Evolutionary conservation across 2,797 vertebrate genomes (phyloP).

Genomic region (Balearica regulorum): DNA sequence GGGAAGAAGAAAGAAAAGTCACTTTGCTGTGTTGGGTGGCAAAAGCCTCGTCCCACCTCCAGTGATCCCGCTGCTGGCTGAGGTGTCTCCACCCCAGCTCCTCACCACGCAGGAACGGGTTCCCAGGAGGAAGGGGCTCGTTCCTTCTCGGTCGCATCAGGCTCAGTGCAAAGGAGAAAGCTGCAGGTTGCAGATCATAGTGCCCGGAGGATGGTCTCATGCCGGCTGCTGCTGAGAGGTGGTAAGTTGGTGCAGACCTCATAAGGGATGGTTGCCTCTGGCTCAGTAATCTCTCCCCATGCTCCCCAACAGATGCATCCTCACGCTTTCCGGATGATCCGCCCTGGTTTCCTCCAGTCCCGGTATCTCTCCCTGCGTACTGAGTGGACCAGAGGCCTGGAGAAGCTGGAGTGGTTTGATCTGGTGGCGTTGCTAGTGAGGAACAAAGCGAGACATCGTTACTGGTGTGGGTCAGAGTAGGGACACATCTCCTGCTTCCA

Average conservation of each 20-base stretch:
- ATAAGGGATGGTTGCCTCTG: neutral
- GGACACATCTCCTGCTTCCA: neutral
- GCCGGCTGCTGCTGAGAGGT: neutral
- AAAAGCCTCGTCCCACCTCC: accelerated
- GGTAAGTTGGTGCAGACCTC: neutral
- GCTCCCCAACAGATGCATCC: neutral
- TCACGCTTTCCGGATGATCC: constrained; percentile 87
- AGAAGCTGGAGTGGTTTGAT: constrained; percentile 58
- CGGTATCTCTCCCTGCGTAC: constrained; percentile 62
- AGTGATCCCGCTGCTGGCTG: accelerated
- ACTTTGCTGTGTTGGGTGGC: accelerated
- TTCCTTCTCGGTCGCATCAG: accelerated
- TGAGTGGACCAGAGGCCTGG: constrained; percentile 58
- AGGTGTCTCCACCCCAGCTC: accelerated
- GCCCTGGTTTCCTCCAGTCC: constrained; percentile 81
- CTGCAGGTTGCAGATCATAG: neutral
- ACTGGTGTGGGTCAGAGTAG: neutral
- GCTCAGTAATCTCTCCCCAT: neutral
- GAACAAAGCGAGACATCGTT: neutral
- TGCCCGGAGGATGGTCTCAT: neutral
- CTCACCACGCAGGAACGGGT: neutral
- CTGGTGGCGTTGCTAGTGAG: neutral
- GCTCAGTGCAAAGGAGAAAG: neutral
- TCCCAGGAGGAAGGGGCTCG: neutral
- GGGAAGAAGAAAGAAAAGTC: neutral